Conservation (phyloP, 2,113 vertebrate genomes). For the Cheilinus undulatus region DNA sequence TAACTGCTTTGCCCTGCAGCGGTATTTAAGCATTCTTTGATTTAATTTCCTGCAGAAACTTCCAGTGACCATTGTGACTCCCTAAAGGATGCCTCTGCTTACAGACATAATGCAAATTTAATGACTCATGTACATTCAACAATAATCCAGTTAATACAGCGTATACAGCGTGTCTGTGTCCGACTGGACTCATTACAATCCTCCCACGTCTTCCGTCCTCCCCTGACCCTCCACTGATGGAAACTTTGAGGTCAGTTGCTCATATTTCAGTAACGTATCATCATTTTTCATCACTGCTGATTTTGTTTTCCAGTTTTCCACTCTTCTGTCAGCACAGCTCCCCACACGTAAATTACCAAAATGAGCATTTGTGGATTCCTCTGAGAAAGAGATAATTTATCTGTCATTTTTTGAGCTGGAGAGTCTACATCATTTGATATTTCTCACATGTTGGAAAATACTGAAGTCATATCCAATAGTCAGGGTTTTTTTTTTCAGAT, state of each 20-base stretch:
- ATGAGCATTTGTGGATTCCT: neutral
- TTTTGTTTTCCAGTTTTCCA: constrained; percentile 1
- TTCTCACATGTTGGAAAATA: neutral
- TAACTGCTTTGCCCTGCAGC: neutral
- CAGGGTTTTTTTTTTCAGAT: no score
- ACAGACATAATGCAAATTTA: neutral
- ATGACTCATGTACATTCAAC: neutral
- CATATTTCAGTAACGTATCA: neutral
- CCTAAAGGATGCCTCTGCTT: neutral
- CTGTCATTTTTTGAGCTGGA: neutral
- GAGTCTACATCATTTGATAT: neutral
- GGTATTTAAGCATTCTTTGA: neutral
- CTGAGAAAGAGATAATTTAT: neutral
- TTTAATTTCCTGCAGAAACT: neutral
- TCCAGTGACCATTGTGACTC: neutral
- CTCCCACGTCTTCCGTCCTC: neutral
- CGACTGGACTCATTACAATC: neutral
- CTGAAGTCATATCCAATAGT: neutral
- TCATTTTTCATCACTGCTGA: neutral
- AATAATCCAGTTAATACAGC: neutral
- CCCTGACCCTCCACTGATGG: neutral
- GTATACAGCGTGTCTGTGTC: neutral
- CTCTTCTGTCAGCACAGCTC: neutral
- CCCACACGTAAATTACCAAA: neutral
- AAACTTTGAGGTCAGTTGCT: neutral